Conservation (phyloP, 2,888 invertebrate species). For the Andricus curvator region DNA sequence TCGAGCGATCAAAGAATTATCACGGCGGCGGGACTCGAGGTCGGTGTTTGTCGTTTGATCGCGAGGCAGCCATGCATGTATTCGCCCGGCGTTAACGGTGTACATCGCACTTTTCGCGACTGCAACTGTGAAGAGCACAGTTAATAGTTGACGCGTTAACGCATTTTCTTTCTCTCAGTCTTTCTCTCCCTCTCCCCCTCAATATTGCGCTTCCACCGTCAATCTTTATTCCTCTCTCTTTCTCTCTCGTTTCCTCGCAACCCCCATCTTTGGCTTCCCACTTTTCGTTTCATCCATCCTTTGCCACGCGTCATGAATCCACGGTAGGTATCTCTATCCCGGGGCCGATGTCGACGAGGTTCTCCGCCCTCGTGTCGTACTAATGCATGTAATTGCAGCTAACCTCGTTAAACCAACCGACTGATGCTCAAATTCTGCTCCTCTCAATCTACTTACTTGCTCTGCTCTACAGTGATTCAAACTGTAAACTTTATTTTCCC, state of each 20-base stretch:
- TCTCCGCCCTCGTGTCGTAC: conserved; percentile 69
- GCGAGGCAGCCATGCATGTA: conserved; percentile 67
- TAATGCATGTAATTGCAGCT: conserved; percentile 77
- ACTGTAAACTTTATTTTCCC: not conserved
- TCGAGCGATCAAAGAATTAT: conserved; percentile 76
- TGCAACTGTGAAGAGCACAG: conserved; percentile 43
- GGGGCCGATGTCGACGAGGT: conserved; percentile 62
- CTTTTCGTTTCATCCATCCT: conserved; percentile 35
- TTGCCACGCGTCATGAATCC: conserved; percentile 47
- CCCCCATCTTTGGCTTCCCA: conserved; percentile 47
- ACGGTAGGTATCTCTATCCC: conserved; percentile 58
- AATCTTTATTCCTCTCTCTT: conserved; percentile 30
- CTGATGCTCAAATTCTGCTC: conserved; percentile 72
- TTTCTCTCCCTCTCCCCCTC: not conserved
- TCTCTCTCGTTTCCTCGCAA: conserved; percentile 30
- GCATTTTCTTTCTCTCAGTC: conserved; percentile 37
- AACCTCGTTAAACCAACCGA: conserved; percentile 76
- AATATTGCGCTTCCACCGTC: not conserved
- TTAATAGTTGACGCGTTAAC: conserved; percentile 64
- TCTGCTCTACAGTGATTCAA: not conserved
- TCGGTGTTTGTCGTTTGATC: conserved; percentile 71
- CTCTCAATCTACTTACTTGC: conserved; percentile 44
- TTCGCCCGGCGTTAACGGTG: conserved; percentile 55
- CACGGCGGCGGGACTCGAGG: conserved; percentile 66
- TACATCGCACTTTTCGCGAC: conserved; percentile 15